Base-by-base conservation (phyloP, 2,797 vertebrate species). In the Lepilemur ruficaudatus region DNA sequence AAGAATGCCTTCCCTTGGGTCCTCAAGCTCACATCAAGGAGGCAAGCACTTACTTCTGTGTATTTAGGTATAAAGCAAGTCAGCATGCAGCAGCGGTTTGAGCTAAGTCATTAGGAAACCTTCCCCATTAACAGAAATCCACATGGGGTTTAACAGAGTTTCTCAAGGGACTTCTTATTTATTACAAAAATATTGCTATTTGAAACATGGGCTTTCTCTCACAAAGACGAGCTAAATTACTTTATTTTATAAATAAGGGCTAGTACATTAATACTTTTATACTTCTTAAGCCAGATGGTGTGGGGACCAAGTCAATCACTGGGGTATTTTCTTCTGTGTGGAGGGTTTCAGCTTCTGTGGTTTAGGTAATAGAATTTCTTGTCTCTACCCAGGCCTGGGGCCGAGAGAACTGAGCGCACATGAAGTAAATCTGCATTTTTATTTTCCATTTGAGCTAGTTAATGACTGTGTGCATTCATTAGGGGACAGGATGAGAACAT, bases 381-480 rank as follows among this genome's bases (percentile, higher is more conserved):
- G 93, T 72, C 57, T 92, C 80, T 89, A 22, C 22, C 50, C 12
- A 80, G 85, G 59, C n/a, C 70, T 90, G 76, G 52, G 65, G 80
- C 82, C 65, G 35, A 67, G 72, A 94, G 61, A 91, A 88, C 83
- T 59, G 88, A 97, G 80, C 46, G 25, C 59, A 76, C 38, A 46
- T 76, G 87, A 93, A 83, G 72, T 67, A 81, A 96, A 65, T 96
- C 69, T 93, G 57, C 28, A 59, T 96, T 88, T 93, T 82, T 75
- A 50, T 94, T 93, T 85, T 93, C 69, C 63, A 67, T 79, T 75
- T 83, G 90, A 97, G 86, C 86, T 91, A 83, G 35, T 92, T 94
- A 94, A 93, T 52, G 50, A 91, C 61, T 65, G 15, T 80, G 67
- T 69, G 52, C 25, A 38, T 93, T 93, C 61, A 79, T 80, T 50